phyloP scores from a whole-genome alignment of 2,888 invertebrate species.

The Polydrusus tereticollis region DNA sequence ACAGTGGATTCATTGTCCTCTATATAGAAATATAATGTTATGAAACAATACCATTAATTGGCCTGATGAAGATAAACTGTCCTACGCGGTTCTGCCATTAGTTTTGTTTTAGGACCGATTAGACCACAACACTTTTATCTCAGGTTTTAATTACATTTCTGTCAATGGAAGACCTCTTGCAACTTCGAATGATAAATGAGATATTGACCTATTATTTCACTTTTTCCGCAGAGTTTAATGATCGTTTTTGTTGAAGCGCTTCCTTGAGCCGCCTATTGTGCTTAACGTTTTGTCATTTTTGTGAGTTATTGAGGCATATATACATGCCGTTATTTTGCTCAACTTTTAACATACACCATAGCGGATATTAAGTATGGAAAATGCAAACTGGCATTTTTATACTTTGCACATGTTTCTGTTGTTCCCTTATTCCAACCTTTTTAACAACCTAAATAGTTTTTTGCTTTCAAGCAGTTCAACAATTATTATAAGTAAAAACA shows the following conservation, averaged over 20 bases:
- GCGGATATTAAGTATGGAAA: neutral
- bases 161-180: conserved; percentile 51
- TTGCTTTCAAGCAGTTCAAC: too few relatives aligned
- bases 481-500: too few relatives aligned
- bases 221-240: conserved; percentile 49
- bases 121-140: conserved; percentile 36
- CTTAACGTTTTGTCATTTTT: conserved; percentile 25
- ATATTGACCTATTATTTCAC: conserved; percentile 50
- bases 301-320: conserved; percentile 27
- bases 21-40: neutral
- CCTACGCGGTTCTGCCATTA: conserved; percentile 29
- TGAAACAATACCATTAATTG: conserved; percentile 1
- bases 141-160: conserved; percentile 52
- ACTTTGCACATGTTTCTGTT: too few relatives aligned
- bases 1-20: too few relatives aligned
- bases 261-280: conserved; percentile 27
- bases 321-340: neutral
- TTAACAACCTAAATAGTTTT: too few relatives aligned
- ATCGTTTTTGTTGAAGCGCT: conserved; percentile 39
- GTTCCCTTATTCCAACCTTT: too few relatives aligned
- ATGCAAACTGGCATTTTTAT: neutral
- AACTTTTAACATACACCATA: neutral
- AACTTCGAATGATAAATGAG: conserved; percentile 54
- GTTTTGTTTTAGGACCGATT: conserved; percentile 34
- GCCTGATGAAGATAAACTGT: conserved; percentile 34